Percentiles rank a stretch among this genome's conserved stretches.
Evolutionary conservation across 2,113 vertebrate genomes (phyloP).

Genomic region (Rhadina sibilatrix): DNA sequence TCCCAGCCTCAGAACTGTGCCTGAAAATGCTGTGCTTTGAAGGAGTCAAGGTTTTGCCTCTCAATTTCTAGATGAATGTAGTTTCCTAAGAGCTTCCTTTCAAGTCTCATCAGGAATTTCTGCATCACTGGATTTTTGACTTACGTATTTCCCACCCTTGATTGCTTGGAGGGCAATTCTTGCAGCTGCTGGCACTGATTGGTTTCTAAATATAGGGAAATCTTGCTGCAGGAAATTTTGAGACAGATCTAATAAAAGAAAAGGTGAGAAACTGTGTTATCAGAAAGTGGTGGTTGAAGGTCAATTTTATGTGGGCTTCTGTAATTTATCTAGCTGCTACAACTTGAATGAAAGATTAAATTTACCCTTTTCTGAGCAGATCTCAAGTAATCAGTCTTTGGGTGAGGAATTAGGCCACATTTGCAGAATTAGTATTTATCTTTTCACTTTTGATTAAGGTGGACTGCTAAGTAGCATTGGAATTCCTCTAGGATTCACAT

Average conservation of each 20-base stretch:
- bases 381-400: background rate
- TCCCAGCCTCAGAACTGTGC: background rate
- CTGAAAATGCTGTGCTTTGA: background rate
- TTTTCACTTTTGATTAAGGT: background rate
- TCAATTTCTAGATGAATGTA: background rate
- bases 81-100: background rate
- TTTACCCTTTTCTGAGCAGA: background rate
- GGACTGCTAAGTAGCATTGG: background rate
- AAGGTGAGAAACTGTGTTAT: conserved; percentile 31
- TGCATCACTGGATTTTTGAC: conserved; percentile 18
- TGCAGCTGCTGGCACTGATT: conserved; percentile 24
- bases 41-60: background rate
- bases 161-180: conserved; percentile 22
- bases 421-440: background rate
- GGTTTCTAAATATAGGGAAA: conserved; percentile 58
- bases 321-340: conserved; percentile 22
- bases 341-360: background rate
- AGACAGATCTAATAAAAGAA: conserved; percentile 15
- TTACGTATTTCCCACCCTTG: background rate
- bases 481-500: background rate
- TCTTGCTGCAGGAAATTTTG: background rate
- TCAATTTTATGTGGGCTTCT: background rate
- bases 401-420: background rate
- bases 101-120: conserved; percentile 2
- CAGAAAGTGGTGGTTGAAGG: conserved; percentile 1